These are phyloP conservation scores for Scaptomyza polygonia DNA, from an alignment of 2,888 invertebrate genomes.

Conservation along the genomic window DNA sequence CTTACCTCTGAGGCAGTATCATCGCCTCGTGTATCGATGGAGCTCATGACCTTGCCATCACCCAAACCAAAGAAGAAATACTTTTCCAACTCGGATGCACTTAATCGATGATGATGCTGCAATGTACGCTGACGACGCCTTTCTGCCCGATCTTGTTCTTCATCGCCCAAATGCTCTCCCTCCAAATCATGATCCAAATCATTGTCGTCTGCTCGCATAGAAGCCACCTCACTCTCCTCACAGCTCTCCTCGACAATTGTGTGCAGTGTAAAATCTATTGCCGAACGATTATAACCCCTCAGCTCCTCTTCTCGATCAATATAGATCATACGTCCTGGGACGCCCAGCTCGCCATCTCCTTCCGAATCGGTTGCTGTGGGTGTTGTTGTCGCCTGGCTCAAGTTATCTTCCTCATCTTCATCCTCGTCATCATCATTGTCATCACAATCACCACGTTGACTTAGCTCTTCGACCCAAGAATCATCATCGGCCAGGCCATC, in stretches of 20 bases:
- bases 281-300: conserved; percentile 91
- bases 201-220: conserved; percentile 79
- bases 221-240: conserved; percentile 95
- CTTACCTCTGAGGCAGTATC: conserved; percentile 91
- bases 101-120: conserved; percentile 87
- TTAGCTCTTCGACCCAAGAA: conserved; percentile 95
- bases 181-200: conserved; percentile 55
- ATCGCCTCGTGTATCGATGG: conserved; percentile 86
- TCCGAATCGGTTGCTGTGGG: conserved; percentile 83
- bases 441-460: conserved; percentile 89
- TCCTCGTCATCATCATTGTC: conserved; percentile 24
- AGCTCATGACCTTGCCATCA: conserved; percentile 86
- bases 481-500: conserved; percentile 95
- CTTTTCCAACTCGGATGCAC: conserved; percentile 94
- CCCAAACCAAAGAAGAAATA: conserved; percentile 95
- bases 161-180: conserved; percentile 25
- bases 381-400: conserved; percentile 83
- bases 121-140: conserved; percentile 83
- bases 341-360: conserved; percentile 82
- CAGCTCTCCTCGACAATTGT: conserved; percentile 97
- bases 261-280: conserved; percentile 94
- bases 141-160: conserved; percentile 75
- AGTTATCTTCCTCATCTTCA: conserved; percentile 76
- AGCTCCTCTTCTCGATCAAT: conserved; percentile 92
- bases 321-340: conserved; percentile 84